Evolutionary conservation across 92 coral and sea anemone species (phyloP).

Genomic region (Paramuricea clavata): DNA sequence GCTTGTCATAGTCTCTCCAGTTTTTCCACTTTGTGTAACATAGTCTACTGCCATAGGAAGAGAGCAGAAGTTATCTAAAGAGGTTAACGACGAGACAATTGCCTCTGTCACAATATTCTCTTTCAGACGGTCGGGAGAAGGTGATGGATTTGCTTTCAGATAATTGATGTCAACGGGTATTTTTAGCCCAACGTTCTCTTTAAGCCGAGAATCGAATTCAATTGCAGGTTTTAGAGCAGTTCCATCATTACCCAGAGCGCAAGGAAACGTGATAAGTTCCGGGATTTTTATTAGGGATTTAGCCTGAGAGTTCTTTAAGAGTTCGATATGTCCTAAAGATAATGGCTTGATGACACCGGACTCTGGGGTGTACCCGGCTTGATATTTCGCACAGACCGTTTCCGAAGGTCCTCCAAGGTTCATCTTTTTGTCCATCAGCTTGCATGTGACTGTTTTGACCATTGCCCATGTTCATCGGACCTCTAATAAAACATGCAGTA

Average conservation of each 20-base stretch:
- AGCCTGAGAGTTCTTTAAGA: too few species aligned
- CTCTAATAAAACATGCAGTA: too few species aligned
- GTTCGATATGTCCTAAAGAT: too few species aligned
- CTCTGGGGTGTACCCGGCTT: too few species aligned
- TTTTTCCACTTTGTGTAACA: constrained; percentile 49
- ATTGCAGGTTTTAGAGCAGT: constrained; percentile 57
- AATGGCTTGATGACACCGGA: too few species aligned
- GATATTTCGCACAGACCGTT: too few species aligned
- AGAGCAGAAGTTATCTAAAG: constrained; percentile 42
- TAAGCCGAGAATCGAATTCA: constrained; percentile 59
- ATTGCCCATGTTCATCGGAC: too few species aligned
- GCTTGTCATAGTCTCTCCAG: constrained; percentile 14
- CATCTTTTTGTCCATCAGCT: too few species aligned
- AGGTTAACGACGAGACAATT: constrained; percentile 48
- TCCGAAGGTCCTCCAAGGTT: too few species aligned
- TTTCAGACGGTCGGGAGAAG: constrained; percentile 32
- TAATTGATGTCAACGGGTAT: constrained; percentile 40
- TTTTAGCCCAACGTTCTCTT: constrained; percentile 59
- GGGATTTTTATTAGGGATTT: constrained; percentile 21
- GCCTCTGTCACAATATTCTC: constrained; percentile 46
- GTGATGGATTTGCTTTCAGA: constrained; percentile 33
- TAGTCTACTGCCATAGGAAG: constrained; percentile 52
- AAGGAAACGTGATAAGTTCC: constrained; percentile 19
- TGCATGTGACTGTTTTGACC: too few species aligned
- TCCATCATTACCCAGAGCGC: constrained; percentile 51